phyloP scores from a whole-genome alignment of 2,888 invertebrate species.

The Hanleya hanleyi region DNA sequence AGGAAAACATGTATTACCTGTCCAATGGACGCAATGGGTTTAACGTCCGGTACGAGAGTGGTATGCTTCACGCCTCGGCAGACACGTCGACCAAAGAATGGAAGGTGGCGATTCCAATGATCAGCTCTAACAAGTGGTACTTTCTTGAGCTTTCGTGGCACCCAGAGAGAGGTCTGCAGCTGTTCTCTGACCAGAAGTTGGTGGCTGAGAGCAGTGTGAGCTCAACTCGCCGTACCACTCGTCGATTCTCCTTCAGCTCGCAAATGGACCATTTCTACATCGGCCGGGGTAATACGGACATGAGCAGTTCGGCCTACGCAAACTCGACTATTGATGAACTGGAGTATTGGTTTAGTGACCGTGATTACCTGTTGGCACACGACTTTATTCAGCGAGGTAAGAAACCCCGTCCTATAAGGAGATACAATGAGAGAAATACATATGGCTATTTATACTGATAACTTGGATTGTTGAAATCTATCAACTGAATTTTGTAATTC shows the following conservation, averaged over 20 bases:
- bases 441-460: too few relatives aligned
- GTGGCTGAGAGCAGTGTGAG: conserved; percentile 27
- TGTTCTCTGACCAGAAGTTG: conserved; percentile 51
- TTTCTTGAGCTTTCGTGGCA: conserved; percentile 65
- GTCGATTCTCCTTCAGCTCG: conserved; percentile 7
- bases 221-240: background rate
- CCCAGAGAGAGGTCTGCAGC: conserved; percentile 49
- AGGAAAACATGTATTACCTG: conserved; percentile 54
- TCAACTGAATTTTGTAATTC: too few relatives aligned
- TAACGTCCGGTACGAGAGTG: conserved; percentile 47
- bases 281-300: conserved; percentile 51
- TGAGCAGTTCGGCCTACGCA: conserved; percentile 46
- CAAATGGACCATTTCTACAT: conserved; percentile 47
- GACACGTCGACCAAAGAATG: conserved; percentile 52
- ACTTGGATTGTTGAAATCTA: too few relatives aligned
- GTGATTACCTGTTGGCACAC: conserved; percentile 66
- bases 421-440: too few relatives aligned
- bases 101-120: conserved; percentile 42
- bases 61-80: conserved; percentile 42
- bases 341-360: conserved; percentile 68
- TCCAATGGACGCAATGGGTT: conserved; percentile 65
- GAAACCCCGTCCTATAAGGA: too few relatives aligned
- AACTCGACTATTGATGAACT: conserved; percentile 68
- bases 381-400: conserved; percentile 70
- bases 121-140: conserved; percentile 55